Percentiles rank a stretch among this genome's conserved stretches.
Evolutionary conservation across 2,888 invertebrate genomes (phyloP).

Genomic region (Tetropium fuscum): DNA sequence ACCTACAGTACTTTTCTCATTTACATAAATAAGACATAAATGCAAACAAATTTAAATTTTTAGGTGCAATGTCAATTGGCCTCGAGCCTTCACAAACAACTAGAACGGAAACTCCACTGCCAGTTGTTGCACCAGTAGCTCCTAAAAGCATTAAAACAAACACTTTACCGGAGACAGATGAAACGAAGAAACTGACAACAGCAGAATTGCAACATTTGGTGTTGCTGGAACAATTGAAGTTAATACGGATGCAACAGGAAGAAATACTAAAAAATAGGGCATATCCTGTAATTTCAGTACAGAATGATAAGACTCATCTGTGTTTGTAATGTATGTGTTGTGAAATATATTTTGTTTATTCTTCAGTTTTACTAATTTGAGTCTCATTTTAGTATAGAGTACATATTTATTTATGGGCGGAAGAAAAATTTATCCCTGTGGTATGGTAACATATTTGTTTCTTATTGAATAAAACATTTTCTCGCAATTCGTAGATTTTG

Average conservation of each 20-base stretch:
- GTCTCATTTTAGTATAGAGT: no score
- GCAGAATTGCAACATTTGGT: not conserved
- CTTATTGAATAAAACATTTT: not conserved
- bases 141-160: not conserved
- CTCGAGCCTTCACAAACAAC: not conserved
- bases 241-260: not conserved
- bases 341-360: not conserved
- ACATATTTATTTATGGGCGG: no score
- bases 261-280: not conserved
- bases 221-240: slow-evolving; percentile 2
- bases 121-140: slow-evolving; percentile 1
- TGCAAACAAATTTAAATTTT: not conserved
- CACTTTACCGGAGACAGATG: not conserved
- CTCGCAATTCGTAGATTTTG: not conserved
- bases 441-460: not conserved
- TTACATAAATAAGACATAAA: not conserved
- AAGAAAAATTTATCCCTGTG: not conserved
- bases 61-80: not conserved
- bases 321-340: not conserved
- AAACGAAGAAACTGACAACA: slow-evolving; percentile 1
- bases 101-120: not conserved
- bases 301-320: not conserved
- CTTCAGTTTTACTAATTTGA: no score
- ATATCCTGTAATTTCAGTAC: not conserved
- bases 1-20: not conserved